phyloP scores from a whole-genome alignment of 2,888 invertebrate species.

The Melangyna quadrimaculata region DNA sequence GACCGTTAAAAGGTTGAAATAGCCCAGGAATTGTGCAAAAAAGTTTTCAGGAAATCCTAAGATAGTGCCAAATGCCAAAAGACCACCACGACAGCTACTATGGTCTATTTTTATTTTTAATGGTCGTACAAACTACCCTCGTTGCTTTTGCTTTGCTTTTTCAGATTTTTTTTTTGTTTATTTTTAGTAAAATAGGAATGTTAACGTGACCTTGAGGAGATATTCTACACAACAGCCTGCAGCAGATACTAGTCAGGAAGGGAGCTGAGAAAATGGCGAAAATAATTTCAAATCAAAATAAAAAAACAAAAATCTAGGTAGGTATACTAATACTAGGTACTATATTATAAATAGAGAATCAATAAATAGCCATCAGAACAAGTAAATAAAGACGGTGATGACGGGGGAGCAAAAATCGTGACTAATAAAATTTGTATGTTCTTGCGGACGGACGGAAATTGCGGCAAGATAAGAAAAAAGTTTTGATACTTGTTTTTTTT shows the following conservation, averaged over 20 bases:
- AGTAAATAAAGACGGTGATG: constrained; percentile 13
- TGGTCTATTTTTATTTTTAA: constrained; percentile 74
- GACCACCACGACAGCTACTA: constrained; percentile 68
- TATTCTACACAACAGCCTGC: constrained; percentile 33
- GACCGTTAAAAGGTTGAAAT: constrained; percentile 67
- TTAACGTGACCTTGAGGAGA: constrained; percentile 55
- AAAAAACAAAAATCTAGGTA: not conserved
- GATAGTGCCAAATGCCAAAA: constrained; percentile 15
- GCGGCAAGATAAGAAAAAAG: constrained; percentile 4
- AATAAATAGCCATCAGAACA: constrained; percentile 63
- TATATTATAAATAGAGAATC: constrained; percentile 57
- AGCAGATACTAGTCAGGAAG: constrained; percentile 47
- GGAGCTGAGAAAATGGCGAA: constrained; percentile 31
- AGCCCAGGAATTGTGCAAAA: constrained; percentile 46
- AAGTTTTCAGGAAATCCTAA: constrained; percentile 35
- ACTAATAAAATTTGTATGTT: constrained; percentile 66
- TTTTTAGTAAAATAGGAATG: not conserved
- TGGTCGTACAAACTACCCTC: not conserved
- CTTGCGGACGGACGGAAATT: constrained; percentile 36
- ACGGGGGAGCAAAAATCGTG: constrained; percentile 39
- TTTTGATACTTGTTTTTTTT: not conserved
- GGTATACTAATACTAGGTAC: too few species aligned
- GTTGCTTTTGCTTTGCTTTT: not conserved
- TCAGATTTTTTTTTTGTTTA: too few species aligned
- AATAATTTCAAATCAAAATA: constrained; percentile 17